phyloP scores from a whole-genome alignment of 2,113 vertebrate genomes.

The Megaceryle torquata region DNA sequence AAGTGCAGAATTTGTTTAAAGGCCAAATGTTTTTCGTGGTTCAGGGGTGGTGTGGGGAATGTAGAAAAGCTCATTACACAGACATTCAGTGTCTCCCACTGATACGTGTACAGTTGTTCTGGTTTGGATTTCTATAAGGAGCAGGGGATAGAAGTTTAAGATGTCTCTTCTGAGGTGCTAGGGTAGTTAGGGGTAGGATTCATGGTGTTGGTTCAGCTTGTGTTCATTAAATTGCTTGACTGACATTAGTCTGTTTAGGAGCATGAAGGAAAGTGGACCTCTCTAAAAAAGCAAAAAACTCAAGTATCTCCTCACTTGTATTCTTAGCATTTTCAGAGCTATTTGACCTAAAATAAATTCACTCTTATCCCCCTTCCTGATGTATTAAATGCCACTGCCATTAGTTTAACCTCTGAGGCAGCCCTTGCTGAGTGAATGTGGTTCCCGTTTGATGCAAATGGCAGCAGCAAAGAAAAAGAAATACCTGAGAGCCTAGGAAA shows the following conservation, averaged over 20 bases:
- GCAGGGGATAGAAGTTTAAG: fast-evolving
- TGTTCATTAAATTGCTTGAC: neutral
- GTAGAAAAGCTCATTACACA: neutral
- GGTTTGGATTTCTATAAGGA: neutral
- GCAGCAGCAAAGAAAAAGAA: neutral
- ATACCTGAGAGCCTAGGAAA: neutral
- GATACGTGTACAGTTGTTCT: neutral
- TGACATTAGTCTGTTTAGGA: neutral
- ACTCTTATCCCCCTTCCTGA: neutral
- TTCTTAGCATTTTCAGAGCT: neutral
- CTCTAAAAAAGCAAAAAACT: neutral
- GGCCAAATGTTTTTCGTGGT: neutral
- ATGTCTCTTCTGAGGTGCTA: neutral
- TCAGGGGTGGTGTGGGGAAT: fast-evolving
- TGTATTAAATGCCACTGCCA: neutral
- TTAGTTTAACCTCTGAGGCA: neutral
- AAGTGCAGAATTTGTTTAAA: neutral
- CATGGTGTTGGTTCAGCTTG: neutral
- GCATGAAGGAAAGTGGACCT: neutral
- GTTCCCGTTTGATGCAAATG: neutral
- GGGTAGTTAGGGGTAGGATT: neutral
- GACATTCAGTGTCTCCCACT: neutral
- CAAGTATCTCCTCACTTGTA: neutral
- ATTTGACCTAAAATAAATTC: slow-evolving; percentile 2
- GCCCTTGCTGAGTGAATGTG: neutral